These are phyloP conservation scores for Petrolisthes cinctipes DNA, from an alignment of 2,888 invertebrate genomes.

Conservation along the genomic window DNA sequence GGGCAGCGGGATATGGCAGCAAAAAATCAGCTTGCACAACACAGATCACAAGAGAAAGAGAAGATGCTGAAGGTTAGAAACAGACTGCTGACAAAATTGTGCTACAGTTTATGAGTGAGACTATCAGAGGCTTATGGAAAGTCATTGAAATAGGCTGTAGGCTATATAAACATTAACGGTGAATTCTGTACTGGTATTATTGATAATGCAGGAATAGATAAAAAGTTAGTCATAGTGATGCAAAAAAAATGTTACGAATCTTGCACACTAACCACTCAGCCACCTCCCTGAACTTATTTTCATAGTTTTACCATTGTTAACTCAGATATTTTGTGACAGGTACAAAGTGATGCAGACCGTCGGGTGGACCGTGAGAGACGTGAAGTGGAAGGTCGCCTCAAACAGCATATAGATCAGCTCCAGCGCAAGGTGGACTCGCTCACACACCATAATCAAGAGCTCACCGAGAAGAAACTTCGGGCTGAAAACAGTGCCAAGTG, in stretches of 20 bases:
- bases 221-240: too few relatives aligned
- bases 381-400: constrained; percentile 34
- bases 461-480: constrained; percentile 37
- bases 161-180: too few relatives aligned
- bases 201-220: too few relatives aligned
- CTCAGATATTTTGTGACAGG: neutral
- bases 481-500: constrained; percentile 42
- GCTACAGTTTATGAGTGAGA: too few relatives aligned
- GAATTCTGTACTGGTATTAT: too few relatives aligned
- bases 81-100: too few relatives aligned
- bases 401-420: constrained; percentile 35
- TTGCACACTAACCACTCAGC: too few relatives aligned
- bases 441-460: constrained; percentile 38
- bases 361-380: constrained; percentile 38
- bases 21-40: constrained; percentile 39
- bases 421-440: constrained; percentile 44
- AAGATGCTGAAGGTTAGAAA: constrained; percentile 45
- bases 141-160: too few relatives aligned
- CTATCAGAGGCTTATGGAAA: too few relatives aligned
- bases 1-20: constrained; percentile 23
- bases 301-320: too few relatives aligned
- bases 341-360: constrained; percentile 60
- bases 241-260: too few relatives aligned
- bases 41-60: constrained; percentile 46
- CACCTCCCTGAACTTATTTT: too few relatives aligned